Evolutionary conservation across 2,797 vertebrate genomes (phyloP).

Genomic region (Echiichthys vipera): DNA sequence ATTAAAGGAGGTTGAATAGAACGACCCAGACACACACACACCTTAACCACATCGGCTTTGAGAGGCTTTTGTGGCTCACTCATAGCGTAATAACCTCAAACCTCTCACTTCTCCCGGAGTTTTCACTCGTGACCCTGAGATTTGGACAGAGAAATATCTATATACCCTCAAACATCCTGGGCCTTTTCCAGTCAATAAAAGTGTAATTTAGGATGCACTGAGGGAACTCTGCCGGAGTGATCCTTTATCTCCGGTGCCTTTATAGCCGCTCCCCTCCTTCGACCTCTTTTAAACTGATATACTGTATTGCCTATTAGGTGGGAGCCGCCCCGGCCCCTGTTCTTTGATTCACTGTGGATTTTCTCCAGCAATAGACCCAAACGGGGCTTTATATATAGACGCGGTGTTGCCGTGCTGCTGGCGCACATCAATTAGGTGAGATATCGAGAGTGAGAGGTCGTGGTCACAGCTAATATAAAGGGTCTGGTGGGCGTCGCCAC

Average conservation of each 20-base stretch:
- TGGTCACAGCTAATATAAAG: constrained; percentile 54
- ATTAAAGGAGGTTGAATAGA: background rate
- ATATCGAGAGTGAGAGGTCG: constrained; percentile 51
- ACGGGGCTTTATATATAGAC: constrained; percentile 43
- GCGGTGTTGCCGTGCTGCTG: constrained; percentile 26
- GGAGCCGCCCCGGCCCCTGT: constrained; percentile 27
- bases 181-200: constrained; percentile 35
- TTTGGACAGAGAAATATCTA: constrained; percentile 30
- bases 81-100: constrained; percentile 4
- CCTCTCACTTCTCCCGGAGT: constrained; percentile 19
- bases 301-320: constrained; percentile 57
- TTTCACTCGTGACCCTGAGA: constrained; percentile 36
- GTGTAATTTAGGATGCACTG: constrained; percentile 45
- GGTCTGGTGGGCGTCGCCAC: constrained; percentile 58
- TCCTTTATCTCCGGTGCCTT: constrained; percentile 55
- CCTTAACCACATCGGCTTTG: background rate
- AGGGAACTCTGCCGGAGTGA: constrained; percentile 40
- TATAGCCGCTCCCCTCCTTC: constrained; percentile 33
- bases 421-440: constrained; percentile 60
- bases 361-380: constrained; percentile 40
- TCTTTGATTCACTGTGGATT: constrained; percentile 53
- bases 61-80: background rate
- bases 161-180: constrained; percentile 27
- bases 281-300: constrained; percentile 65
- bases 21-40: background rate